A percentile compares a stretch with the other conserved stretches of the same genome.
These are phyloP conservation scores for Celastrina argiolus DNA, from an alignment of 2,888 invertebrate genomes.

Conservation along the genomic window DNA sequence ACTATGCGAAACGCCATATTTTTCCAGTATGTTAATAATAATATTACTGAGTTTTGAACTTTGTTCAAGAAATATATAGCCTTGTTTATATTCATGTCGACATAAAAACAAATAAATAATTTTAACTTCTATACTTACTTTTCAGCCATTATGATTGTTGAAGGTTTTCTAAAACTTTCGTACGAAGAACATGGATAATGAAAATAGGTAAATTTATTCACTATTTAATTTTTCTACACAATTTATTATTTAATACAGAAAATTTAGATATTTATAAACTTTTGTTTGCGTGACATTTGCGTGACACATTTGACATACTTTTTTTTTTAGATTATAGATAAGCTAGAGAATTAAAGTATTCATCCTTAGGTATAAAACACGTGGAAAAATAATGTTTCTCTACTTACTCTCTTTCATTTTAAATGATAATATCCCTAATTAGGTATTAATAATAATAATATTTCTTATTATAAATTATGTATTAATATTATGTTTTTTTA, in stretches of 20 bases:
- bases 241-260: slow-evolving; percentile 62
- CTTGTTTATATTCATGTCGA: slow-evolving; percentile 41
- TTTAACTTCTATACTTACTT: slow-evolving; percentile 52
- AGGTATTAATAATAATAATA: too few relatives aligned
- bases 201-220: slow-evolving; percentile 48
- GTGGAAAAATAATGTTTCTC: background rate
- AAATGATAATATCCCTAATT: too few relatives aligned
- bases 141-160: slow-evolving; percentile 60
- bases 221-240: slow-evolving; percentile 45
- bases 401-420: too few relatives aligned
- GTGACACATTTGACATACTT: slow-evolving; percentile 52
- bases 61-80: slow-evolving; percentile 35
- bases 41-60: background rate
- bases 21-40: background rate
- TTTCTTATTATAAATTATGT: too few relatives aligned
- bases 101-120: slow-evolving; percentile 42
- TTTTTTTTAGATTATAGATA: slow-evolving; percentile 26
- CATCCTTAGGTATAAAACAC: background rate
- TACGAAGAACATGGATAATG: slow-evolving; percentile 55
- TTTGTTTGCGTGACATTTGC: slow-evolving; percentile 59
- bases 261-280: slow-evolving; percentile 70
- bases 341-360: background rate
- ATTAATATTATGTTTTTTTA: too few relatives aligned
- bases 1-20: background rate
- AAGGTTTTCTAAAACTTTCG: slow-evolving; percentile 45